Conservation (phyloP, 2,888 invertebrate genomes). For the Unio delphinus region DNA sequence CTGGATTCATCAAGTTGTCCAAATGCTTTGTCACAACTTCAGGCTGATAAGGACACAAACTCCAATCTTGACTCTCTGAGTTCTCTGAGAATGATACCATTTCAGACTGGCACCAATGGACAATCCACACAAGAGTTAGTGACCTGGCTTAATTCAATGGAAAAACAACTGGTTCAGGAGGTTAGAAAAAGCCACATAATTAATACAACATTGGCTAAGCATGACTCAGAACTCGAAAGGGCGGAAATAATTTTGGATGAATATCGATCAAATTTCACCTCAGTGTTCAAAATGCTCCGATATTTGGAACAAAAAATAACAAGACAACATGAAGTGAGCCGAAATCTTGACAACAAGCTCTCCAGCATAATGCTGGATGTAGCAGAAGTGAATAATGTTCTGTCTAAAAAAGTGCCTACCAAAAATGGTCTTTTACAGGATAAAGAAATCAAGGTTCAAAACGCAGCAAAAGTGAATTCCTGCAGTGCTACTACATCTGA, state of each 20-base stretch:
- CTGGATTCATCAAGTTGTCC: slow-evolving; percentile 55
- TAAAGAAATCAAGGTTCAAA: slow-evolving; percentile 50
- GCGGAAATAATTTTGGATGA: slow-evolving; percentile 47
- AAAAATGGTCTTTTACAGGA: slow-evolving; percentile 26
- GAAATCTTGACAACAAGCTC: slow-evolving; percentile 63
- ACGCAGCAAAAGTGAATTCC: slow-evolving; percentile 46
- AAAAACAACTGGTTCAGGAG: slow-evolving; percentile 49
- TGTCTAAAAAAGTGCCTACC: slow-evolving; percentile 48
- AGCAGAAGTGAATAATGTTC: slow-evolving; percentile 62
- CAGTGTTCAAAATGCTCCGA: slow-evolving; percentile 52
- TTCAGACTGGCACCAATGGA: slow-evolving; percentile 5
- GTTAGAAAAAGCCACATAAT: slow-evolving; percentile 49
- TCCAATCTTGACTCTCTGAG: slow-evolving; percentile 2
- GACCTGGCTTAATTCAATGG: slow-evolving; percentile 32
- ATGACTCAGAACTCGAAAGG: slow-evolving; percentile 43
- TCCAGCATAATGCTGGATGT: slow-evolving; percentile 65
- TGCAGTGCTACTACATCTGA: slow-evolving; percentile 57
- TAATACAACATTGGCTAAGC: slow-evolving; percentile 55
- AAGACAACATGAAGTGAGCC: slow-evolving; percentile 46
- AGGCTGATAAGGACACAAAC: slow-evolving; percentile 26
- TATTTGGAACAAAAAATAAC: slow-evolving; percentile 51
- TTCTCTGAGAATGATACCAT: slow-evolving; percentile 4
- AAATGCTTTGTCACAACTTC: slow-evolving; percentile 33
- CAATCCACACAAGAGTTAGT: slow-evolving; percentile 12
- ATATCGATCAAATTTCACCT: slow-evolving; percentile 52